phyloP scores from a whole-genome alignment of 2,113 vertebrate genomes.

The Leptodactylus fuscus region DNA sequence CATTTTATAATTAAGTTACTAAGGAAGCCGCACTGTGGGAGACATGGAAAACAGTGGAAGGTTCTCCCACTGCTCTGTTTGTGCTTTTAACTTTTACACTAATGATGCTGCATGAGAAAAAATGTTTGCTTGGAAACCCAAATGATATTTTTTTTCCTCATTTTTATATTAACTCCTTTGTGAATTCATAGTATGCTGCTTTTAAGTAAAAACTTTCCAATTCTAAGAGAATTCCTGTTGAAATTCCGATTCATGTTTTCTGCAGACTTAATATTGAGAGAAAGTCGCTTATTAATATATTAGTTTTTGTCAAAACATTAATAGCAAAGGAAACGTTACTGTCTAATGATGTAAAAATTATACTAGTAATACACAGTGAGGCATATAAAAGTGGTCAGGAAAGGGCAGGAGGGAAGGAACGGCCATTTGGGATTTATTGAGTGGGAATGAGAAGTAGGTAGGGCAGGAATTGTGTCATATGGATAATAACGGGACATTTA shows the following conservation, averaged over 20 bases:
- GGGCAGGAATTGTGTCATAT: too few species aligned
- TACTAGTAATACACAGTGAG: too few species aligned
- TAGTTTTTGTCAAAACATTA: not conserved
- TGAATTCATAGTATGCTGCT: not conserved
- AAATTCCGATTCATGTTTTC: slow-evolving; percentile 7
- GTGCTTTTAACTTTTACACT: slow-evolving; percentile 60
- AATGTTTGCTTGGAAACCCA: slow-evolving; percentile 51
- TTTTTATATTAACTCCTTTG: slow-evolving; percentile 27
- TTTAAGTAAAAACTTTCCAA: not conserved
- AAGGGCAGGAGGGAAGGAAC: too few species aligned
- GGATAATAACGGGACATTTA: too few species aligned
- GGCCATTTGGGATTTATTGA: too few species aligned
- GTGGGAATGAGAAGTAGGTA: too few species aligned
- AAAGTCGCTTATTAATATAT: slow-evolving; percentile 7
- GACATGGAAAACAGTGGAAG: slow-evolving; percentile 54
- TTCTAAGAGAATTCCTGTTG: not conserved
- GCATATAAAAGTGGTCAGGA: too few species aligned
- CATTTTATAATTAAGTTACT: slow-evolving; percentile 59
- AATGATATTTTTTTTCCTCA: not conserved
- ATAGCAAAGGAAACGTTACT: not conserved
- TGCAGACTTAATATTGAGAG: not conserved
- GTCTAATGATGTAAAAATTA: too few species aligned
- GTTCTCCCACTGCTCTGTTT: slow-evolving; percentile 58
- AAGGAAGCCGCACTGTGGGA: slow-evolving; percentile 56
- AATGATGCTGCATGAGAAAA: slow-evolving; percentile 54